Evolutionary conservation across 2,888 invertebrate species (phyloP).

Genomic region (Megalurothrips usitatus): DNA sequence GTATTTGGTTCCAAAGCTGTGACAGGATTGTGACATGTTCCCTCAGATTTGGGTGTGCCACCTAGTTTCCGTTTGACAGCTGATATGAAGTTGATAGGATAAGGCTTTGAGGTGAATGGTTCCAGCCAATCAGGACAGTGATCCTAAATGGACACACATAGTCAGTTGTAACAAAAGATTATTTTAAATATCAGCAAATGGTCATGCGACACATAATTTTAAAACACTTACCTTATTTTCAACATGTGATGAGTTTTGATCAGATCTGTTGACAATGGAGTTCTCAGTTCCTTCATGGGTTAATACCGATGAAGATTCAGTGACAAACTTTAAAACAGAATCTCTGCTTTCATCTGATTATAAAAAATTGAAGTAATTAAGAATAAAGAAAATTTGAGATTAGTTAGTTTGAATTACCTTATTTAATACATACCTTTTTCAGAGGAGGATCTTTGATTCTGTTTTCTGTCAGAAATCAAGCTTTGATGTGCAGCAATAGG

Average conservation of each 20-base stretch:
- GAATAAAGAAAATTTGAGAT: background rate
- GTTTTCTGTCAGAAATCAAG: background rate
- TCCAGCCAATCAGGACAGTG: background rate
- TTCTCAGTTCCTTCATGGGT: too few species aligned
- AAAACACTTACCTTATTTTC: too few species aligned
- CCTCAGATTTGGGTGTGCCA: background rate
- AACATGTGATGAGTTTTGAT: too few species aligned
- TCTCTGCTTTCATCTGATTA: too few species aligned
- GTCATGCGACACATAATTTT: too few species aligned
- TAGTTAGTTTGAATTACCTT: background rate
- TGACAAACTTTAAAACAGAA: too few species aligned
- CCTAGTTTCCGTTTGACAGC: background rate
- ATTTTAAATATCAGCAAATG: background rate
- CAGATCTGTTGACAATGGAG: too few species aligned
- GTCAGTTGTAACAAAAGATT: background rate
- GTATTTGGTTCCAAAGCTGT: too few species aligned
- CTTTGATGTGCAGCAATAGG: background rate
- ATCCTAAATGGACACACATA: background rate
- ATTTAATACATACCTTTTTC: background rate
- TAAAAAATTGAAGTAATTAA: background rate
- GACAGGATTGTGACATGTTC: too few species aligned
- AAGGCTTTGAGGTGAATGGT: background rate
- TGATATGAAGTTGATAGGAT: background rate
- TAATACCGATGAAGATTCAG: too few species aligned
- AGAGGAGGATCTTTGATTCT: background rate